A percentile compares a stretch with the other conserved stretches of the same genome.
These are phyloP conservation scores for Candoia aspera DNA, from an alignment of 2,113 vertebrate genomes.

Conservation along the genomic window DNA sequence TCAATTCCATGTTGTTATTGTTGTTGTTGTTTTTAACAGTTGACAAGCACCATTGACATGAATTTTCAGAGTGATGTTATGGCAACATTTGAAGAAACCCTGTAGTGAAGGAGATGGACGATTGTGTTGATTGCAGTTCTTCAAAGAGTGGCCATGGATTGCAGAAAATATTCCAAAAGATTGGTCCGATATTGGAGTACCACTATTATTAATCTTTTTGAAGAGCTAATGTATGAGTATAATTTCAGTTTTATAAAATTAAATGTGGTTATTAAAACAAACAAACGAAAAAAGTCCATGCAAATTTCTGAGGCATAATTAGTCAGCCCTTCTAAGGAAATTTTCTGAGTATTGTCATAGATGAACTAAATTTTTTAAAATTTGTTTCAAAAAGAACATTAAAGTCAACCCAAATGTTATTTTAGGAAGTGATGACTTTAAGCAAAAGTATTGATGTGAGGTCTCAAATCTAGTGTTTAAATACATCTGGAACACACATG, in stretches of 20 bases:
- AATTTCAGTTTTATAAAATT: conserved; percentile 28
- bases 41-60: conserved; percentile 84
- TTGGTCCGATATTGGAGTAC: background rate
- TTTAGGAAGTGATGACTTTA: background rate
- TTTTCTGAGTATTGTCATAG: background rate
- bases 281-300: background rate
- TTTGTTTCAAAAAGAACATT: background rate
- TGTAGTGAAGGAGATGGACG: conserved; percentile 63
- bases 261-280: conserved; percentile 27
- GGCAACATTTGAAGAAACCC: conserved; percentile 87
- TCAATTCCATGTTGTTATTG: conserved; percentile 45
- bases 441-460: background rate
- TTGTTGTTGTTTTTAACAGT: conserved; percentile 70
- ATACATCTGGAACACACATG: background rate
- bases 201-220: conserved; percentile 23
- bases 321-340: background rate
- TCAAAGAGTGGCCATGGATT: background rate
- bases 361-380: background rate
- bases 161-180: background rate
- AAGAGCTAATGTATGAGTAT: conserved; percentile 8
- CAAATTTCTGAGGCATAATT: background rate
- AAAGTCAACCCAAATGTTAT: background rate
- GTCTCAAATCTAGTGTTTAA: background rate
- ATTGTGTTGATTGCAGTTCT: background rate
- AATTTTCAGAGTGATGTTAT: conserved; percentile 87